A percentile compares a stretch with the other conserved stretches of the same genome.
Conservation (phyloP, 2,888 invertebrate species). For the Achlya flavicornis region DNA sequence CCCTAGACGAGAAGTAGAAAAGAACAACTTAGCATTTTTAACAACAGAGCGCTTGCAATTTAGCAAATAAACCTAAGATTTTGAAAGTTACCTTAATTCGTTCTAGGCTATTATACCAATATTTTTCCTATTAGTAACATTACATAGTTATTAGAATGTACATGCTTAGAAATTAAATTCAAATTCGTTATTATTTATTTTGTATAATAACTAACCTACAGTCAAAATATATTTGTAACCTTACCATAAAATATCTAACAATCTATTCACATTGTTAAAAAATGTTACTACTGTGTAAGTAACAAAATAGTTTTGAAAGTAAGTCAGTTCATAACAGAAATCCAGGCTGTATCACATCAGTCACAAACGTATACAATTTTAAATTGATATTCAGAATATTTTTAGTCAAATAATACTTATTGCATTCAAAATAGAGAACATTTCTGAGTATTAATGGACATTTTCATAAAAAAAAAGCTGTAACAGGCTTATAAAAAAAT, state of each 20-base stretch:
- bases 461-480: background rate
- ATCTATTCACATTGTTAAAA: conserved; percentile 5
- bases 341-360: background rate
- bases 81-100: conserved; percentile 50
- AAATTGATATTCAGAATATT: background rate
- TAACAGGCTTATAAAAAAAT: conserved; percentile 63
- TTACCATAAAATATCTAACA: conserved; percentile 17
- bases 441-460: background rate
- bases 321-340: no score
- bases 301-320: no score
- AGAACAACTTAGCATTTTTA: conserved; percentile 54
- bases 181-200: conserved; percentile 61
- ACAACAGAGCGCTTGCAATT: conserved; percentile 43
- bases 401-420: background rate
- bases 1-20: conserved; percentile 65
- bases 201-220: conserved; percentile 46
- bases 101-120: conserved; percentile 45
- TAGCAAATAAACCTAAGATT: conserved; percentile 46
- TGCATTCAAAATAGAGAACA: background rate
- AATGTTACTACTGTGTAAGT: no score
- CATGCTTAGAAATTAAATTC: conserved; percentile 59
- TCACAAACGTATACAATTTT: background rate
- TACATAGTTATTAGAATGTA: conserved; percentile 55
- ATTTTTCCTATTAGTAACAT: conserved; percentile 48
- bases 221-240: conserved; percentile 27